phyloP scores from a whole-genome alignment of 2,888 invertebrate species.

The Pharmacophagus antenor region DNA sequence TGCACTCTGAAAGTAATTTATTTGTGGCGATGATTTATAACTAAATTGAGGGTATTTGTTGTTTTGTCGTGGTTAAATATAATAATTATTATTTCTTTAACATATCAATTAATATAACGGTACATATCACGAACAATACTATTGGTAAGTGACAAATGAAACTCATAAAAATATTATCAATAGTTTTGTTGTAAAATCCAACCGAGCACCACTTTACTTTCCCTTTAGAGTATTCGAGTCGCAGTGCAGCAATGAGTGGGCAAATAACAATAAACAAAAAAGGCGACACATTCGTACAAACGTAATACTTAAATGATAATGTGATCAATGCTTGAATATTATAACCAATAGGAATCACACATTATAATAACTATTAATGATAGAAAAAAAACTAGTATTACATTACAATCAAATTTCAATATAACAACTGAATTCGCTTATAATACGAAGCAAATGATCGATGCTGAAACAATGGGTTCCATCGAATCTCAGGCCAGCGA shows the following conservation, averaged over 20 bases:
- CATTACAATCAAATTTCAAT: neutral
- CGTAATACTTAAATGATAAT: neutral
- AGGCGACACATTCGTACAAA: neutral
- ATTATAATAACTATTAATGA: neutral
- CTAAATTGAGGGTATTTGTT: neutral
- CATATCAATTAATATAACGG: too few species aligned
- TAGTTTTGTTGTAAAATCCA: too few species aligned
- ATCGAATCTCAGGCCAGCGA: constrained; percentile 54
- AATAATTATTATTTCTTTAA: neutral
- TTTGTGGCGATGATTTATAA: constrained; percentile 1
- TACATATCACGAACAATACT: too few species aligned
- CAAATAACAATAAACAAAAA: neutral
- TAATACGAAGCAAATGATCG: constrained; percentile 28
- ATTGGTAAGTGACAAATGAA: neutral
- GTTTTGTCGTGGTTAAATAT: neutral
- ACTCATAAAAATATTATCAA: too few species aligned
- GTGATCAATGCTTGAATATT: neutral
- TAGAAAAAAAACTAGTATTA: neutral
- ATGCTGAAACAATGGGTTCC: constrained; percentile 48
- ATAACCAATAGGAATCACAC: too few species aligned
- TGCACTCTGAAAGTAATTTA: constrained; percentile 30
- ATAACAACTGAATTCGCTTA: constrained; percentile 17
- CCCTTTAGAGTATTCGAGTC: neutral
- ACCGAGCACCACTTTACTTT: neutral
- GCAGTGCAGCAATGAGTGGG: neutral